Base-by-base conservation (phyloP, 1,140 invertebrate genomes). In the Drosophila bipectinata region DNA sequence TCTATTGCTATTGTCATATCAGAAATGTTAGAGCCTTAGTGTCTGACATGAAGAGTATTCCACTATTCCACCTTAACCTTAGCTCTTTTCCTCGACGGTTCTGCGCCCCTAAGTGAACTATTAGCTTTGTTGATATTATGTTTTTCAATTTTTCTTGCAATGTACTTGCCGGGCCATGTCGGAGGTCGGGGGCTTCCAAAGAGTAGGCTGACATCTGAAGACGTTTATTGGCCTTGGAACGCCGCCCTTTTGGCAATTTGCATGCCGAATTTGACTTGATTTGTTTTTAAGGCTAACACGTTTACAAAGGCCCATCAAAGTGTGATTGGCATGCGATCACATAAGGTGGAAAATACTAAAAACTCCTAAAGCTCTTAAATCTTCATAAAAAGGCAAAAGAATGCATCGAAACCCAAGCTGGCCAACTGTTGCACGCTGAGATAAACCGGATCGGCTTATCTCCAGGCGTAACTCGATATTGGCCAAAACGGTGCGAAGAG, bases 111-210 rank as follows among this genome's bases (percentile, higher is more conserved):
- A 88, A 87, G 83, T 88, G 83, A 87, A 87, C 82, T 87, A 87
- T 87, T 87, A 87, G 82, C 83, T 87, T 58, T 88, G 82, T 87
- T 87, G 83, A 82, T 87, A 88, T 87, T 87, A 87, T 87, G 83
- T 88, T 82, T 87, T 88, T 62, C 82, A 87, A 88, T 87, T 87
- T 87, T 75, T 83, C 66, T 64, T 75, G 55, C 49, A 63, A 57
- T 69, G 78, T 82, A 61, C 63, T 77, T 54, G 63, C 9, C n/a
- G 15, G 32, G 49, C 6, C 26, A 12, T 10, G 37, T 12, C 8
- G n/a, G 12, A 26, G 8, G 37, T 21, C 24, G 1, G 9, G 54
- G 75, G 34, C 26, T 32, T 68, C 55, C 72, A 66, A 87, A 76
- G 80, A 79, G 48, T 72, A 55, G 56, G 61, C 74, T 82, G 75